Evolutionary conservation across 2,113 vertebrate species (phyloP).

Genomic region (Triplophysa dalaica): DNA sequence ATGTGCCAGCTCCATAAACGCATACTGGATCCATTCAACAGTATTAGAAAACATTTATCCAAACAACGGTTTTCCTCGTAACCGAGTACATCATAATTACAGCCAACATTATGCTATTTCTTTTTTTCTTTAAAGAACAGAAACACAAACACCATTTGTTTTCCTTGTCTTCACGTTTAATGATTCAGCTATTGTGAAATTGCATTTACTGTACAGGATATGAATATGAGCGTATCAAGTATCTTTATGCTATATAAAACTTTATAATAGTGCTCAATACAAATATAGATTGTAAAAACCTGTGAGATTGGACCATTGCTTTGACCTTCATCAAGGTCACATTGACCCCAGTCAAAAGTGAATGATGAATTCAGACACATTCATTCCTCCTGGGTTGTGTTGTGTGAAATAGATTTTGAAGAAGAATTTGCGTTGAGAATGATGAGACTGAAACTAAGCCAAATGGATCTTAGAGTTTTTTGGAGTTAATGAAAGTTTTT

Average conservation of each 20-base stretch:
- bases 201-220: slow-evolving; percentile 43
- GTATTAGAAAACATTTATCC: background rate
- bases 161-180: slow-evolving; percentile 26
- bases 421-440: background rate
- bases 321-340: slow-evolving; percentile 5
- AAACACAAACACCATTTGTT: slow-evolving; percentile 4
- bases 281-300: slow-evolving; percentile 45
- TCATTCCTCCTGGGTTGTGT: background rate
- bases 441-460: background rate
- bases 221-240: slow-evolving; percentile 42
- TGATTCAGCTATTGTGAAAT: slow-evolving; percentile 41
- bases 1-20: background rate
- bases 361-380: background rate
- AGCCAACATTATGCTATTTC: too few relatives aligned
- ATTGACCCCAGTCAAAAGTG: background rate
- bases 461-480: background rate
- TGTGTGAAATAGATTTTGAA: background rate
- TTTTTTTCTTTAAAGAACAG: background rate
- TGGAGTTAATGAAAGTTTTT: too few relatives aligned
- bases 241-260: slow-evolving; percentile 45
- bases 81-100: too few relatives aligned
- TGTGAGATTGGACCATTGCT: slow-evolving; percentile 17
- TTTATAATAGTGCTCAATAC: slow-evolving; percentile 36
- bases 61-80: background rate
- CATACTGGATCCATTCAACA: background rate